Evolutionary conservation across 1,140 invertebrate genomes (phyloP), one percentile per base, ranked within the genome.

Genomic region (Musca domestica): DNA sequence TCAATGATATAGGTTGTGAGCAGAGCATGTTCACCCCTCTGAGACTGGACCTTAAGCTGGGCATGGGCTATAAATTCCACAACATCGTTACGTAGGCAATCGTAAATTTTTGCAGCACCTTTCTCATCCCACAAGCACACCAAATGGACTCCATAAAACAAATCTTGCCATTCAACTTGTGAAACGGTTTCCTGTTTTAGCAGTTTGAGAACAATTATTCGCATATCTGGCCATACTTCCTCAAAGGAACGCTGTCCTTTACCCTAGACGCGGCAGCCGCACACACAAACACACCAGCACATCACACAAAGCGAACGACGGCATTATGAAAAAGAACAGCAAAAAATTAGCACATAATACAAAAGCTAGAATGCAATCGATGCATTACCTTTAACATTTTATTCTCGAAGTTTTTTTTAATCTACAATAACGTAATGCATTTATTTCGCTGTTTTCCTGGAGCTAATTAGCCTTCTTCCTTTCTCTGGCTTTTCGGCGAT

Each of bases 91-190:
- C 95, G 91, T 2, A 98, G 84, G 30, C 93, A 92, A 78, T 94
- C 90, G 74, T 92, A 88, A 56, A 99, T 88, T 83, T 95, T 97
- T 7, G 87, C 84, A 10, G 95, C 88, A 2, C 95, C 95, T 84
- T 96, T 96, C 74, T 98, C 95, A 84, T 98, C 95, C 95, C 95
- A 98, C 17, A 98, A 80, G 81, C 95, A 98, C 9, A 98, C 95
- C 58, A 91, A 87, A 84, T 98, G 95, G 9, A 98, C 94, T 56
- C 92, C 92, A 84, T 94, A 97, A 84, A 99, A 99, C 69, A 98
- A 84, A 82, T 97, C 95, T 82, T 98, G 96, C 96, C 96, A 99
- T 87, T 99, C 96, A 72, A 85, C 87, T 77, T 94, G 90, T n/a
- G 92, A 92, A 0, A 98, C 95, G 25, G 92, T 86, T 79, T 98